Base-by-base conservation (phyloP, 2,797 vertebrate species). In the Sebastes alutus region DNA sequence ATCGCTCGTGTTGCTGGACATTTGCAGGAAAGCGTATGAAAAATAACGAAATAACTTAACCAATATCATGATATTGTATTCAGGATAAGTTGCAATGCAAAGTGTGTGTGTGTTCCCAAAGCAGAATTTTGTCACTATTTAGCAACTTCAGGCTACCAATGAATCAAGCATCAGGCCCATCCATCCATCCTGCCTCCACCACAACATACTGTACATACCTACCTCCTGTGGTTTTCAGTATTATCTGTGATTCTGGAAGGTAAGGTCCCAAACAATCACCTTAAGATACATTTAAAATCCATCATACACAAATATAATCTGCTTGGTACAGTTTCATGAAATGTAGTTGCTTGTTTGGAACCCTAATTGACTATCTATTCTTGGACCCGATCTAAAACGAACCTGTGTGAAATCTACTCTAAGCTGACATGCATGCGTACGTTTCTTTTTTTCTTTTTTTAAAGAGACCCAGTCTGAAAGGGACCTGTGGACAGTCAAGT, bases 11-110 rank as follows among this genome's bases (percentile, higher is more conserved):
- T 16, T 42, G 14, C 38, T 42, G 14, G n/a, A 59, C 14, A 59
- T 58, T 58, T 0, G 6, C 11, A 7, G 22, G 4, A 58, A 58
- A 56, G 0, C 0, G 23, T 13, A 58, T 0, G 3, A 16, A 18
- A 29, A 59, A 18, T 3, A 4, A 29, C 25, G 1, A 18, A 29
- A 59, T 18, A 10, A 16, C 6, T 59, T 25, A n/a, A n/a, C n/a
- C n/a, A n/a, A 38, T 38, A 38, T 38, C 38, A 38, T 38, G 38
- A 12, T 38, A 6, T 38, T 38, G 38, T 14, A 38, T 38, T 14
- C 38, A 38, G 38, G 38, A 6, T 14, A 56, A 7, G 13, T 29
- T 20, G 16, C 60, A 35, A 14, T 14, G 60, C 0, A 62, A 62
- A 8, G 60, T 62, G 6, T 14, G 20, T 55, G 52, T 22, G 32